A percentile compares a stretch with the other conserved stretches of the same genome.
Conservation (phyloP, 1,140 invertebrate species). For the Drosophila tropicalis region DNA sequence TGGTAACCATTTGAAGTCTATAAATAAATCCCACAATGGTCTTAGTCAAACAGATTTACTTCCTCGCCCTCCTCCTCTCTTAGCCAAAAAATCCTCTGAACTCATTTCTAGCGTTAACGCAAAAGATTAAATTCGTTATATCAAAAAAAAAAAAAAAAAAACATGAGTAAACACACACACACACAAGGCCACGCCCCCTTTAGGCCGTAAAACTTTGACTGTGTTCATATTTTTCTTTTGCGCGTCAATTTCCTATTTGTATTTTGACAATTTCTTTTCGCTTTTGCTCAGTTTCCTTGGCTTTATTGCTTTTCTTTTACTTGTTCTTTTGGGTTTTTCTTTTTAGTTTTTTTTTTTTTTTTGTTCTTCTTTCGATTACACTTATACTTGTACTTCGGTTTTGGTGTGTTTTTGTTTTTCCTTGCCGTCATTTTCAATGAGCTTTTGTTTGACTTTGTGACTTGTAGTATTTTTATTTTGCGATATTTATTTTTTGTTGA, state of each 20-base stretch:
- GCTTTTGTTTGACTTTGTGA: conserved; percentile 72
- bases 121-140: conserved; percentile 72
- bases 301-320: conserved; percentile 70
- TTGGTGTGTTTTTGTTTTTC: conserved; percentile 20
- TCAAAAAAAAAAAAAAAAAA: conserved; percentile 16
- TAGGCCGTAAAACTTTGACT: conserved; percentile 33
- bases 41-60: conserved; percentile 47
- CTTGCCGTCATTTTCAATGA: conserved; percentile 55
- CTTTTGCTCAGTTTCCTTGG: conserved; percentile 61
- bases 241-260: conserved; percentile 76
- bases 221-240: conserved; percentile 56
- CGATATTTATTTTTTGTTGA: conserved; percentile 26
- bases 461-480: conserved; percentile 34
- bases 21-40: conserved; percentile 70
- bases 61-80: neutral
- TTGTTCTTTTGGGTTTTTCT: conserved; percentile 48
- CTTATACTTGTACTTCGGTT: conserved; percentile 20
- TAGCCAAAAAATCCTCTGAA: neutral
- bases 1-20: conserved; percentile 71
- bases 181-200: conserved; percentile 20
- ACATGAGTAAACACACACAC: conserved; percentile 34
- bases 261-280: conserved; percentile 76
- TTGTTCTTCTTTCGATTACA: conserved; percentile 9
- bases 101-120: conserved; percentile 48
- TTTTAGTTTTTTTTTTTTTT: conserved; percentile 16